phyloP scores from a whole-genome alignment of 2,113 vertebrate species.

The Rissa tridactyla region DNA sequence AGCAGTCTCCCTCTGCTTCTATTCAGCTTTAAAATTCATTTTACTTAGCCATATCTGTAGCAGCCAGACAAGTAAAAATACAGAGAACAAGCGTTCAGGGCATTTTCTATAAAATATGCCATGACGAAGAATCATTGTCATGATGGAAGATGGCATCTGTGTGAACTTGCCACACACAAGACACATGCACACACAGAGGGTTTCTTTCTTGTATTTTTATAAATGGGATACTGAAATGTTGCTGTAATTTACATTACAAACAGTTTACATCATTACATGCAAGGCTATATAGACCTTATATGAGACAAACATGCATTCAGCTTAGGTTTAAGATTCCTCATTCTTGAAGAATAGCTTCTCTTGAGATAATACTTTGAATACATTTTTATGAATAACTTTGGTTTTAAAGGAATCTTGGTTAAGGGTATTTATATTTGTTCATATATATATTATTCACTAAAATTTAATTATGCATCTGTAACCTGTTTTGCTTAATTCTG shows the following conservation, averaged over 20 bases:
- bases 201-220: background rate
- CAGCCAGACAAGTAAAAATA: background rate
- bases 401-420: background rate
- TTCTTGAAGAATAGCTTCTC: background rate
- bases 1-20: background rate
- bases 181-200: background rate
- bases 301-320: background rate
- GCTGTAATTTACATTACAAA: background rate
- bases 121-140: background rate
- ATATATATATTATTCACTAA: background rate
- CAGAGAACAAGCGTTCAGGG: background rate
- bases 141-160: background rate
- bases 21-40: background rate
- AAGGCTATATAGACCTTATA: background rate
- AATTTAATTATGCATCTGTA: background rate
- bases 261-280: background rate
- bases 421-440: background rate
- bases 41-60: background rate
- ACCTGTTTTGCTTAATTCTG: background rate
- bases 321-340: background rate
- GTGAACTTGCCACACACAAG: background rate
- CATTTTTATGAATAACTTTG: fast-evolving
- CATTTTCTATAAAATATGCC: background rate
- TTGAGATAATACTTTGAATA: background rate
- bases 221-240: background rate